Base-by-base conservation (phyloP, 2,113 vertebrate genomes). In the Anguilla rostrata region DNA sequence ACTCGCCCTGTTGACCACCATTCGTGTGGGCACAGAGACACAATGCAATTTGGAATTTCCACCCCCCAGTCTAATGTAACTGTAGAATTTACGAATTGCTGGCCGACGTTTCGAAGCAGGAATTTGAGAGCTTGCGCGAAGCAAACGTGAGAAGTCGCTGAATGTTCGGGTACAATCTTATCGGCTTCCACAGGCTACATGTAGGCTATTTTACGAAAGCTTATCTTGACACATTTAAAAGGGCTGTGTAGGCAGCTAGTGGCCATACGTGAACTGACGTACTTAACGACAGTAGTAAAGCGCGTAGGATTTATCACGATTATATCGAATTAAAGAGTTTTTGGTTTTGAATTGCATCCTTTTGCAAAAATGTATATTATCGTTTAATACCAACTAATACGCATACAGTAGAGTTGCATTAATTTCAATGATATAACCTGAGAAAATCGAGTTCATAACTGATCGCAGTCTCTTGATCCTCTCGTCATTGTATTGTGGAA, bases 401-500 rank as follows among this genome's bases (percentile, higher is more conserved):
- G 34, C 9, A 66, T 66, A 20, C 60, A 66, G 60, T 20, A 22
- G 22, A 66, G 20, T 22, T 66, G 5, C 18, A 60, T 60, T 16
- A 14, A 60, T 60, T 15, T 60, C 14, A 66, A 26, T 66, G 20
- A 66, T 9, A 46, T 2, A 46, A 46, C 43, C 8, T 53, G 20
- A 66, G 60, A 66, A 34, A 75, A 75, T 6, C 71, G 9, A 4
- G 71, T 26, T 75, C n/a, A 12, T 26, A 34, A 29, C 11, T 75
- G 71, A 34, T 29, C 11, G n/a, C 26, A 29, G 71, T 75, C 71
- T 29, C n/a, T 7, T n/a, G 9, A 34, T 75, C 18, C 79, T 7
- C 39, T 8, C 22, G 15, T 34, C 78, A 39, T 83, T 53, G 81
- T 46, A 86, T 85, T 53, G 83, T 93, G 94, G 94, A 95, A 95